Conservation (phyloP, 2,113 vertebrate genomes). For the Cyanoderma ruficeps region DNA sequence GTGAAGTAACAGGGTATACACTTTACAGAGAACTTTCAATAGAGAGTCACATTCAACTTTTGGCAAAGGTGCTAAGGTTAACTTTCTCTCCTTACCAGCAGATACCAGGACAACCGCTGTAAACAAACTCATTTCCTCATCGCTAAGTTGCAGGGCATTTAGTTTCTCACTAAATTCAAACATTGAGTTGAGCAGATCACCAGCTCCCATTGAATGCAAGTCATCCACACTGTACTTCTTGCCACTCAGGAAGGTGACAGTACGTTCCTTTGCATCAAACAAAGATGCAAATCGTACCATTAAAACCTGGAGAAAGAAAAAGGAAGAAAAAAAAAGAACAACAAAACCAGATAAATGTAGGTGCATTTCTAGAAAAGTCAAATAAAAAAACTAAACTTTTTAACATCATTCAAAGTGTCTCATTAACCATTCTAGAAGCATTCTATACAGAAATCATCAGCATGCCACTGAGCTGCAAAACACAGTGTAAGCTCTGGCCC, state of each 20-base stretch:
- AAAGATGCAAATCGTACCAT: slow-evolving; percentile 95
- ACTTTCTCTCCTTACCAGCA: slow-evolving; percentile 84
- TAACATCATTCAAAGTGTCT: neutral
- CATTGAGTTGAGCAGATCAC: slow-evolving; percentile 95
- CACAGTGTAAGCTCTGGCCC: neutral
- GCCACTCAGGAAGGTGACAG: slow-evolving; percentile 94
- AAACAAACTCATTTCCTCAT: slow-evolving; percentile 96
- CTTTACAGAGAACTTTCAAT: neutral
- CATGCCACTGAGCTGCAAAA: slow-evolving; percentile 6
- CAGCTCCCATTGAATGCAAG: slow-evolving; percentile 88
- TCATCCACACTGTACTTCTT: slow-evolving; percentile 90
- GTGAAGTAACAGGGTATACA: neutral
- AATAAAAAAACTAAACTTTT: neutral
- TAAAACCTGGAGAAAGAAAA: slow-evolving; percentile 82
- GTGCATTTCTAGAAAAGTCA: neutral
- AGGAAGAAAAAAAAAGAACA: neutral
- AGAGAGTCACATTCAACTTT: neutral
- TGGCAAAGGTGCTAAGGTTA: neutral
- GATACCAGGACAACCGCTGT: slow-evolving; percentile 96
- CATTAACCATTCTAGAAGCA: neutral
- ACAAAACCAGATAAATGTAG: neutral
- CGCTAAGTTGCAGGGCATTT: slow-evolving; percentile 85
- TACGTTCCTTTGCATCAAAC: slow-evolving; percentile 90
- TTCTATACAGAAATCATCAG: neutral
- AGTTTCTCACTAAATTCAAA: slow-evolving; percentile 98